A percentile compares a stretch with the other conserved stretches of the same genome.
Evolutionary conservation across 2,113 vertebrate genomes (phyloP).

Genomic region (Aldabrachelys gigantea): DNA sequence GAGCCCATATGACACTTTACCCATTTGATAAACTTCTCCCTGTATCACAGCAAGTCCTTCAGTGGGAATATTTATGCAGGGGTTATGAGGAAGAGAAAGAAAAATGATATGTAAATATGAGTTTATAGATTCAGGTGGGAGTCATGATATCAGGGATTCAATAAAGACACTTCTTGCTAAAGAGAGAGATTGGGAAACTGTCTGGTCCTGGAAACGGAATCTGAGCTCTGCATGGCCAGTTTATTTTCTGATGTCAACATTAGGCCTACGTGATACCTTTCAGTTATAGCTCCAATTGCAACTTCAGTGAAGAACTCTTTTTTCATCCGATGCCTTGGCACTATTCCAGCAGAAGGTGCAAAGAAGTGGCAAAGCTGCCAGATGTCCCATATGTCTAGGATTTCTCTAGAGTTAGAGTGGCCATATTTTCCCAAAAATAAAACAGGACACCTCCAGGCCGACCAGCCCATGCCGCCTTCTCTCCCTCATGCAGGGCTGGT

Average conservation of each 20-base stretch:
- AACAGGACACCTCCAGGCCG: too few species aligned
- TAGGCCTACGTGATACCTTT: not conserved
- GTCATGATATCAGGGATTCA: accelerated
- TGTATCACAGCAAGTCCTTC: not conserved
- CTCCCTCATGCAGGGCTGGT: too few species aligned
- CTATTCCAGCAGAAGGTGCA: not conserved
- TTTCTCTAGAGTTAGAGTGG: too few species aligned
- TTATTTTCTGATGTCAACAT: not conserved
- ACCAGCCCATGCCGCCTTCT: too few species aligned
- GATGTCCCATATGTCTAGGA: not conserved
- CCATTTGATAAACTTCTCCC: not conserved
- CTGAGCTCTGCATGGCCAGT: not conserved
- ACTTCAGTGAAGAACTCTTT: not conserved
- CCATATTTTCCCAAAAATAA: too few species aligned
- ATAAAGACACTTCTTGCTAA: not conserved
- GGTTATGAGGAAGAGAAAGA: not conserved
- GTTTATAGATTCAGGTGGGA: not conserved
- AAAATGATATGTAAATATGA: not conserved
- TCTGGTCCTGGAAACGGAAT: not conserved
- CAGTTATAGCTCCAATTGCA: too few species aligned
- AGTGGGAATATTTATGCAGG: not conserved
- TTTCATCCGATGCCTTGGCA: not conserved
- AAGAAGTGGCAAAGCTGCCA: not conserved
- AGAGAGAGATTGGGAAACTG: not conserved
- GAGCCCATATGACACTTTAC: not conserved